A percentile compares a stretch with the other conserved stretches of the same genome.
Conservation (phyloP, 2,797 vertebrate genomes). For the Oreonectes daqikongensis region DNA sequence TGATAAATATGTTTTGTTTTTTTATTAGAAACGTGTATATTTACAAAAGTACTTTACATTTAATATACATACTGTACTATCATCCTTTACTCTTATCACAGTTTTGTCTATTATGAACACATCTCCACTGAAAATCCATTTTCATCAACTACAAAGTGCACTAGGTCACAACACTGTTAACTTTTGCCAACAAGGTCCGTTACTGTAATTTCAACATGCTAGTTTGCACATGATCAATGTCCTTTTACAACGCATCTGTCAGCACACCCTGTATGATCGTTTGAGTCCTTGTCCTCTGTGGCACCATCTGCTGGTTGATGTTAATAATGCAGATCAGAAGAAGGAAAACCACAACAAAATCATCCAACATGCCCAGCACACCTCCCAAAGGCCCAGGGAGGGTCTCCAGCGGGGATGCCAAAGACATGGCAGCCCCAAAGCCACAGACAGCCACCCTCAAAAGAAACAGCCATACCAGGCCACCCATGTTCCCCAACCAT, state of each 20-base stretch:
- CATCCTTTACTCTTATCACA: not conserved
- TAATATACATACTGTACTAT: slow-evolving; percentile 20
- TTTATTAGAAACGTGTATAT: slow-evolving; percentile 42
- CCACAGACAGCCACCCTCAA: slow-evolving; percentile 79
- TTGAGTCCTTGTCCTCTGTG: slow-evolving; percentile 62
- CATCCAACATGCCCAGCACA: slow-evolving; percentile 77
- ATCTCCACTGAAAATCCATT: slow-evolving; percentile 1
- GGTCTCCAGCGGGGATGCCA: slow-evolving; percentile 68
- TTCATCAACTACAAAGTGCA: slow-evolving; percentile 35
- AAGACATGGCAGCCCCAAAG: slow-evolving; percentile 75
- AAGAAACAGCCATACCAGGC: slow-evolving; percentile 80
- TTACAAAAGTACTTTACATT: slow-evolving; percentile 34
- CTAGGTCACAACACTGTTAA: slow-evolving; percentile 29
- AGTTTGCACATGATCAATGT: slow-evolving; percentile 20
- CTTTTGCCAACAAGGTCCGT: slow-evolving; percentile 20
- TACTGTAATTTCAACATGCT: slow-evolving; percentile 12
- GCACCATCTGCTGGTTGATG: slow-evolving; percentile 79
- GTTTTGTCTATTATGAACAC: not conserved
- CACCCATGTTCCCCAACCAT: slow-evolving; percentile 75
- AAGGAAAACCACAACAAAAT: slow-evolving; percentile 79
- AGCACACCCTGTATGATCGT: slow-evolving; percentile 58
- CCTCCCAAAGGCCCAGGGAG: slow-evolving; percentile 74
- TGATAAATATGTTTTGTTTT: not conserved
- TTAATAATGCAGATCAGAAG: slow-evolving; percentile 82
- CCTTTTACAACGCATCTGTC: slow-evolving; percentile 60